Conservation (phyloP, 2,797 vertebrate genomes). For the Meda fulgida region DNA sequence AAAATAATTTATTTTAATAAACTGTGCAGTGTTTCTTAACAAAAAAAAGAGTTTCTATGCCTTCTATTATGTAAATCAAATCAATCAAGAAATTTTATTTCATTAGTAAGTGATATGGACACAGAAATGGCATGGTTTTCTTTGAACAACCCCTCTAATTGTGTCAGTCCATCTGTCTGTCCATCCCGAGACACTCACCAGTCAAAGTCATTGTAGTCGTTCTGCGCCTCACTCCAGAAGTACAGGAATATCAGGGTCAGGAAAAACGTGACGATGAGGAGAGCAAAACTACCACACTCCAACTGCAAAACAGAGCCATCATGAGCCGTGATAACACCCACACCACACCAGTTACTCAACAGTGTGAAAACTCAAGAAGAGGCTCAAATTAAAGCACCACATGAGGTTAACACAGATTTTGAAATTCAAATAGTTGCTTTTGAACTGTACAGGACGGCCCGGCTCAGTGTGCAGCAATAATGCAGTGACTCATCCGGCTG, state of each 20-base stretch:
- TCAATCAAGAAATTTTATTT: not conserved
- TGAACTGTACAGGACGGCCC: not conserved
- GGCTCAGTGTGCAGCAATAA: not conserved
- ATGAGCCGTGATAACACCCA: constrained; percentile 9
- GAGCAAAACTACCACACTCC: constrained; percentile 82
- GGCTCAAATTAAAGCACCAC: not conserved
- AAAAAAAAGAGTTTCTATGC: not conserved
- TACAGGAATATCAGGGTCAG: constrained; percentile 86
- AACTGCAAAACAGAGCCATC: constrained; percentile 69
- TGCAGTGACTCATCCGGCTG: constrained; percentile 14
- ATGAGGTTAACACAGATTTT: constrained; percentile 1
- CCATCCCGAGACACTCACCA: constrained; percentile 77
- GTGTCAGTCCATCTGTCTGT: not conserved
- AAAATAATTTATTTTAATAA: not conserved
- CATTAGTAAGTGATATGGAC: not conserved
- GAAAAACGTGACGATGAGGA: constrained; percentile 83
- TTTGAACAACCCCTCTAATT: not conserved
- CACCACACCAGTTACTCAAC: not conserved
- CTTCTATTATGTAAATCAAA: not conserved
- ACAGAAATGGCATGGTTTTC: not conserved
- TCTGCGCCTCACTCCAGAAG: constrained; percentile 88
- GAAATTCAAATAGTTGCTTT: not conserved
- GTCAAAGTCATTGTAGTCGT: constrained; percentile 91
- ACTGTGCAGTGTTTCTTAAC: too few species aligned
- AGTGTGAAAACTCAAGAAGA: not conserved